Percentiles rank a stretch among this genome's conserved stretches.
These are phyloP conservation scores for Haliclona indistincta DNA, from an alignment of 37 sponge, comb jelly and placozoan genomes.

Conservation along the genomic window DNA sequence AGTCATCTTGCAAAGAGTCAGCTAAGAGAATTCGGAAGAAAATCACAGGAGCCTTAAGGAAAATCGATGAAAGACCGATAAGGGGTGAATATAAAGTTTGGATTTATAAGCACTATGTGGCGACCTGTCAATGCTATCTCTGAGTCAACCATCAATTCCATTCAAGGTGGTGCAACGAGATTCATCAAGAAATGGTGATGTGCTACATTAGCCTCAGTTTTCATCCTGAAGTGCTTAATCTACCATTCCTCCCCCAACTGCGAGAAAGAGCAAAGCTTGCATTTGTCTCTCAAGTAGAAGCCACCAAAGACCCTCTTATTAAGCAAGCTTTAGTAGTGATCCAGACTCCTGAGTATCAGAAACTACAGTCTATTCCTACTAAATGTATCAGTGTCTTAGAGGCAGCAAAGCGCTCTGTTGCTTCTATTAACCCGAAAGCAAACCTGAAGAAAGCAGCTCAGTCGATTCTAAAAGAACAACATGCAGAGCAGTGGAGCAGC, in stretches of 20 bases:
- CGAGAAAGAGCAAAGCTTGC: neutral
- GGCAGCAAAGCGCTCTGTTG: neutral
- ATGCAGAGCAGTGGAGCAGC: neutral
- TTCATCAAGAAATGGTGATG: neutral
- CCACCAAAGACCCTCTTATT: neutral
- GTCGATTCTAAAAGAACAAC: neutral
- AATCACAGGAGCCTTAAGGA: neutral
- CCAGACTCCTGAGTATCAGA: neutral
- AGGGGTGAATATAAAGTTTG: constrained; percentile 24
- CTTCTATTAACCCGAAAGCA: too few species aligned
- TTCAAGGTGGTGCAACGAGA: neutral
- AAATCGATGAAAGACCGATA: constrained; percentile 9
- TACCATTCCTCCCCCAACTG: neutral
- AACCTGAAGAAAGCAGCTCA: neutral
- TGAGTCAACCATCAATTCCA: neutral
- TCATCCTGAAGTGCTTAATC: neutral
- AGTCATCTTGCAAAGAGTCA: neutral
- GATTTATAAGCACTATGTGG: constrained; percentile 12
- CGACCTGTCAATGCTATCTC: neutral
- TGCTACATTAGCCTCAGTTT: too few species aligned
- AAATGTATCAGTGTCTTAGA: neutral
- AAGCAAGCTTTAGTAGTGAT: neutral
- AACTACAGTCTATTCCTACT: neutral
- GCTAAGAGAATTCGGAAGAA: neutral
- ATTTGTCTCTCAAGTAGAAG: neutral